Base-by-base conservation (phyloP, 2,888 invertebrate genomes). In the Megamerina dolium region DNA sequence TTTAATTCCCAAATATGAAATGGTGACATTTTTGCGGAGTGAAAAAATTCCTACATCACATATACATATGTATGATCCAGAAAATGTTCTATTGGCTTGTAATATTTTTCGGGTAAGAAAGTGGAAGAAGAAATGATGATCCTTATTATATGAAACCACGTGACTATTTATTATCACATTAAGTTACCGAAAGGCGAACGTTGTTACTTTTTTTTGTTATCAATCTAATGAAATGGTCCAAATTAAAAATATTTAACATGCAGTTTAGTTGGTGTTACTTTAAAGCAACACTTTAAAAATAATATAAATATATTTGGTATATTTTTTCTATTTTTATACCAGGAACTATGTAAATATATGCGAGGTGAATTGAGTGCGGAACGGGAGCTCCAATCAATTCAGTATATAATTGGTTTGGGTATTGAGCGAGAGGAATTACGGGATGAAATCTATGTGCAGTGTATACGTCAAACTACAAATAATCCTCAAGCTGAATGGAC, bases 21-120 rank as follows among this genome's bases (percentile, higher is more conserved):
- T 95, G 92, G 82, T 93, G 17, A 84, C 83, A 0, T 94, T 85
- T 66, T 87, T 88, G 65, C 87, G 90, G 64, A 85, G 85, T 32
- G 87, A 85, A 60, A 83, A 84, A 45, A 94, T 95, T 55, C 89
- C 92, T 1, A 90, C 87, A 39, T 93, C 94, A 0, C 94, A 94
- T 70, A 86, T 95, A 59, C 92, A 92, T 61, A 81, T 95, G 76
- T 92, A 93, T 66, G 94, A 95, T 73, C 91, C 93, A 0, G 93
- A 94, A 66, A 94, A 94, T 67, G 83, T 93, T 27, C 83, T 85
- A 37, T 80, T 91, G 1, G 91, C 94, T 4, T 91, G 93, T 60
- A 84, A 81, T 52, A 86, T 92, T 51, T 95, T 94, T 70, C 81
- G 91, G 72, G 92, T 91, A 73, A 80, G 80, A 56, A 39, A 18